These are phyloP conservation scores for Dufourea novaeangliae DNA, from an alignment of 1,140 invertebrate species.

Conservation along the genomic window DNA sequence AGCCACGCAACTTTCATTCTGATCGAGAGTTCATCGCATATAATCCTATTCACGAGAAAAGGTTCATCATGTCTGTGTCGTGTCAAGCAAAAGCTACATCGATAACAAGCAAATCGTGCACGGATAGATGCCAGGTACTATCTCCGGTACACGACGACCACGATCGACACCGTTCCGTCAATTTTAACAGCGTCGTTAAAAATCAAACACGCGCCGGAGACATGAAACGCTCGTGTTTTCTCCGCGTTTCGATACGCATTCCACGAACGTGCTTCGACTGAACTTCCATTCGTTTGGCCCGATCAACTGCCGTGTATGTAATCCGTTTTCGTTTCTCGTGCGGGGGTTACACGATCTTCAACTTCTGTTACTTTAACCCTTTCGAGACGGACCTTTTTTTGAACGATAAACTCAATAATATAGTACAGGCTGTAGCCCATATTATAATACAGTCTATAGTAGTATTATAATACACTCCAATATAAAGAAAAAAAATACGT, in stretches of 20 bases:
- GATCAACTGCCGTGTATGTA: not conserved
- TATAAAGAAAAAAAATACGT: too few species aligned
- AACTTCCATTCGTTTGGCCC: not conserved
- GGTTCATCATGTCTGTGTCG: not conserved
- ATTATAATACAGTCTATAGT: too few species aligned
- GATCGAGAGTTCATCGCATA: too few species aligned
- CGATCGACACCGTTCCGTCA: not conserved
- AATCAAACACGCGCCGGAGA: not conserved
- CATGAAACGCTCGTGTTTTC: not conserved
- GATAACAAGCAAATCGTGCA: not conserved
- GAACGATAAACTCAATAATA: too few species aligned
- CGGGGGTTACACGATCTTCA: slow-evolving; percentile 4
- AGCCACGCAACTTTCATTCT: too few species aligned
- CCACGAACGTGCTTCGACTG: not conserved
- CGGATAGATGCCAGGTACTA: not conserved
- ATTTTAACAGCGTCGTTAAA: not conserved
- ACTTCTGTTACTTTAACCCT: too few species aligned
- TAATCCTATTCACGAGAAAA: too few species aligned
- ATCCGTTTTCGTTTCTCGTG: not conserved
- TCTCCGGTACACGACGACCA: not conserved
- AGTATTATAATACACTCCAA: too few species aligned
- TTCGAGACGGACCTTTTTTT: too few species aligned
- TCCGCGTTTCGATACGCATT: not conserved
- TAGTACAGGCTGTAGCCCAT: too few species aligned
- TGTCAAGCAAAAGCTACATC: not conserved